phyloP scores from a whole-genome alignment of 2,797 vertebrate species.

The Esox masquinongy region DNA sequence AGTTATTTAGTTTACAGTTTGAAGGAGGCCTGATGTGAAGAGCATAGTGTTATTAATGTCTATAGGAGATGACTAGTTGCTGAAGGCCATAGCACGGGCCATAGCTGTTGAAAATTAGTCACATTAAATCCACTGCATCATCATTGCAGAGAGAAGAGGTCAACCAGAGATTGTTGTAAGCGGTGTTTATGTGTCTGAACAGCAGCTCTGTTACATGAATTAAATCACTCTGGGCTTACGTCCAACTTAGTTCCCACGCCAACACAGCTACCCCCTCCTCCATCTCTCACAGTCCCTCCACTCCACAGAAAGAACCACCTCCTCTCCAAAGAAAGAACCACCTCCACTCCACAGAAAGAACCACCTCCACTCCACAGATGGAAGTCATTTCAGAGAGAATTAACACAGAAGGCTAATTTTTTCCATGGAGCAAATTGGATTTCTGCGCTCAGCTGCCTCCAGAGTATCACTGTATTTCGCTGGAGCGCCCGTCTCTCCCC shows the following conservation, averaged over 20 bases:
- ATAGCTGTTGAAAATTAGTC: background rate
- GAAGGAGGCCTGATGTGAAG: too few relatives aligned
- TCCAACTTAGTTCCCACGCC: background rate
- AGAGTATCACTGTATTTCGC: constrained; percentile 51
- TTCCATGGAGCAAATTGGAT: constrained; percentile 66
- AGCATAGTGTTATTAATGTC: too few relatives aligned
- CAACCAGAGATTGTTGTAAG: background rate
- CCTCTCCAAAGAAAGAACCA: constrained; percentile 11
- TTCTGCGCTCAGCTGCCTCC: constrained; percentile 52
- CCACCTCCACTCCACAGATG: constrained; percentile 18
- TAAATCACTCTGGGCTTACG: constrained; percentile 2
- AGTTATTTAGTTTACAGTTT: too few relatives aligned
- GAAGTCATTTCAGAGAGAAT: constrained; percentile 65
- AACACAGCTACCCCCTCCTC: background rate
- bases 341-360: background rate
- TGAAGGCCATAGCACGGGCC: too few relatives aligned
- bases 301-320: constrained; percentile 26
- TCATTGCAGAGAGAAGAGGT: background rate
- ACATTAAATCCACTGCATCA: background rate
- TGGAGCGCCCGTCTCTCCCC: constrained; percentile 42
- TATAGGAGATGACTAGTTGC: too few relatives aligned
- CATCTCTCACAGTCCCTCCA: constrained; percentile 11
- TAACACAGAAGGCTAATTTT: constrained; percentile 57
- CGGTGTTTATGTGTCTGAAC: background rate
- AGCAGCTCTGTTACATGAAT: background rate